phyloP scores from a whole-genome alignment of 2,797 vertebrate species.

The Triplophysa yarkandensis region DNA sequence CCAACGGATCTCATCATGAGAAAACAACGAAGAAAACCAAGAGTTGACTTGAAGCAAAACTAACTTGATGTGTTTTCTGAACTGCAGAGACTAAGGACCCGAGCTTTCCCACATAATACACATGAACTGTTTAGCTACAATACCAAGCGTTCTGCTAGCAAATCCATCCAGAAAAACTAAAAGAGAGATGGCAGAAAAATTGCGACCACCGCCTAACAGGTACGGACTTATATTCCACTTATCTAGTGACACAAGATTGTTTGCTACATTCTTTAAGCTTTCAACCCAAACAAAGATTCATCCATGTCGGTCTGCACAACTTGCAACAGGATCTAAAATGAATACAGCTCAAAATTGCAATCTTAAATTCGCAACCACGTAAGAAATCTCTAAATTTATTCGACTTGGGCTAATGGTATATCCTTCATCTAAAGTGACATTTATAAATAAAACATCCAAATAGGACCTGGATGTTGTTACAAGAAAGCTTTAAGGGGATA shows the following conservation, averaged over 20 bases:
- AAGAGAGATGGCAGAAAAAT: conserved; percentile 25
- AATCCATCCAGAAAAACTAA: conserved; percentile 23
- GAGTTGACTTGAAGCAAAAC: conserved; percentile 11
- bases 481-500: conserved; percentile 29
- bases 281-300: conserved; percentile 19
- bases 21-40: conserved; percentile 15
- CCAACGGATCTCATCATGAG: conserved; percentile 20
- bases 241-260: background rate
- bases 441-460: conserved; percentile 79
- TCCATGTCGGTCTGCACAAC: conserved; percentile 1
- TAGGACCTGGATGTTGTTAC: conserved; percentile 65
- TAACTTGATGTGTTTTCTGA: background rate
- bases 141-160: conserved; percentile 17
- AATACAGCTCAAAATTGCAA: background rate
- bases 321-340: conserved; percentile 26
- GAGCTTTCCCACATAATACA: conserved; percentile 23
- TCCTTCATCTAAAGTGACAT: conserved; percentile 73
- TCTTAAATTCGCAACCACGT: conserved; percentile 39
- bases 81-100: conserved; percentile 28
- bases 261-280: conserved; percentile 41
- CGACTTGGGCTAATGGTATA: conserved; percentile 67
- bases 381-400: conserved; percentile 65
- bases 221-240: background rate
- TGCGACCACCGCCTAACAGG: conserved; percentile 31
- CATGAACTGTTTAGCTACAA: conserved; percentile 32